phyloP scores from a whole-genome alignment of 2,113 vertebrate genomes.

The Todiramphus chloris region DNA sequence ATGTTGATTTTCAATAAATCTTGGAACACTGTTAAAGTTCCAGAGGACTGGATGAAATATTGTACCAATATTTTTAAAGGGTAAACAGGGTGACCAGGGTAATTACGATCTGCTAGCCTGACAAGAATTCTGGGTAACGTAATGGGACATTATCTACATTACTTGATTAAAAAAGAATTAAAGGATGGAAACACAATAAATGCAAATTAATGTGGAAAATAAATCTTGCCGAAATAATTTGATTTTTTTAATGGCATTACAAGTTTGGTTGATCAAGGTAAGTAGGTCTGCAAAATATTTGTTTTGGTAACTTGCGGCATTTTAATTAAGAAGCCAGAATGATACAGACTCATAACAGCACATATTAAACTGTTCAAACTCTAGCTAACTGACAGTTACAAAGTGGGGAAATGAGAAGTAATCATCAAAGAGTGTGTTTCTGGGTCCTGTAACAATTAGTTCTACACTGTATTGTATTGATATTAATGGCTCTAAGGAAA shows the following conservation, averaged over 20 bases:
- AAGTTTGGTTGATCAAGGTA: conserved; percentile 14
- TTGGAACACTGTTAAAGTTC: conserved; percentile 5
- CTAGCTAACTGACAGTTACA: background rate
- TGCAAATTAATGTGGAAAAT: conserved; percentile 12
- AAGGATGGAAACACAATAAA: conserved; percentile 27
- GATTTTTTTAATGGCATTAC: conserved; percentile 13
- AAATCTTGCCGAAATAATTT: conserved; percentile 31
- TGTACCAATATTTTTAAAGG: conserved; percentile 2
- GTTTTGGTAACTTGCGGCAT: background rate
- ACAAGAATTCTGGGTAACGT: conserved; percentile 13
- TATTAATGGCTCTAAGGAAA: conserved; percentile 5
- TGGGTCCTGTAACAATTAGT: background rate
- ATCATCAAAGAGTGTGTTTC: background rate
- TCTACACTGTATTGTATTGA: background rate
- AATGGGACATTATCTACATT: conserved; percentile 4
- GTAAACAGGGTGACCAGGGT: conserved; percentile 28
- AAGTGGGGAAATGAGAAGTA: background rate
- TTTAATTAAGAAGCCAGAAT: conserved; percentile 40
- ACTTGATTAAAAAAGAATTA: conserved; percentile 40
- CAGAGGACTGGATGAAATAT: conserved; percentile 23
- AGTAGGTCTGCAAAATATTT: conserved; percentile 18
- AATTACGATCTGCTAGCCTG: conserved; percentile 6
- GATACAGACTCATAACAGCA: background rate
- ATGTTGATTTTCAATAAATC: conserved; percentile 55
- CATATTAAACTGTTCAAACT: background rate